A percentile compares a stretch with the other conserved stretches of the same genome.
Evolutionary conservation across 2,113 vertebrate genomes (phyloP).

Genomic region (Eulacestoma nigropectus): DNA sequence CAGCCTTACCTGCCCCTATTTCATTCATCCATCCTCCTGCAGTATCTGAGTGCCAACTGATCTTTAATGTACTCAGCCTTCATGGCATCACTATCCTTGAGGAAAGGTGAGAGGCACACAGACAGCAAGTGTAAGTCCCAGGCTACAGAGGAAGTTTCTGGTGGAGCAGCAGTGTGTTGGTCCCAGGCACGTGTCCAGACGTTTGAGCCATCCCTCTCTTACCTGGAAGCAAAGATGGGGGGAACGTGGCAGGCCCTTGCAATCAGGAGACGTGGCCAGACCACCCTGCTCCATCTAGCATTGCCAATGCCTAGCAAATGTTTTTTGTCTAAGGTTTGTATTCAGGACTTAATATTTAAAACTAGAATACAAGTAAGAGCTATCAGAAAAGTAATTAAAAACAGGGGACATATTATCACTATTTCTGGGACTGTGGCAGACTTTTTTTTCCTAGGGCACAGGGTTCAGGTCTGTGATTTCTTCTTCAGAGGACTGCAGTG

Average conservation of each 20-base stretch:
- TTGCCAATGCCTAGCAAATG: background rate
- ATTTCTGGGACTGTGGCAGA: background rate
- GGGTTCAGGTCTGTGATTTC: background rate
- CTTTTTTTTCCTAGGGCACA: background rate
- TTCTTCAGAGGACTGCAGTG: background rate
- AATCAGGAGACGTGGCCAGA: background rate
- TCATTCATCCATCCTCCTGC: background rate
- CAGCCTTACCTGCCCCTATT: background rate
- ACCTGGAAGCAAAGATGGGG: background rate
- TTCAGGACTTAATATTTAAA: background rate
- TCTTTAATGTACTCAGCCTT: background rate
- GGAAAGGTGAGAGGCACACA: background rate
- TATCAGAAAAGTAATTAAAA: background rate
- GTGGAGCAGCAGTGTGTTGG: background rate
- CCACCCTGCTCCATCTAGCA: background rate
- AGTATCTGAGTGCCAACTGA: background rate
- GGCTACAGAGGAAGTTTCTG: background rate
- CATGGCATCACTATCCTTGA: rapidly evolving
- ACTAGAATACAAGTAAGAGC: background rate
- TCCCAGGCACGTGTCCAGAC: no score
- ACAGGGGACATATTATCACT: background rate
- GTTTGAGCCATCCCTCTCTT: background rate
- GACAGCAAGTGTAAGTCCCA: background rate
- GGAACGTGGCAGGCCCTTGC: rapidly evolving
- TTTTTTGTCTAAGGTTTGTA: background rate